These are phyloP conservation scores for Quadriops clusia DNA, from an alignment of 2,888 invertebrate species.

Conservation along the genomic window DNA sequence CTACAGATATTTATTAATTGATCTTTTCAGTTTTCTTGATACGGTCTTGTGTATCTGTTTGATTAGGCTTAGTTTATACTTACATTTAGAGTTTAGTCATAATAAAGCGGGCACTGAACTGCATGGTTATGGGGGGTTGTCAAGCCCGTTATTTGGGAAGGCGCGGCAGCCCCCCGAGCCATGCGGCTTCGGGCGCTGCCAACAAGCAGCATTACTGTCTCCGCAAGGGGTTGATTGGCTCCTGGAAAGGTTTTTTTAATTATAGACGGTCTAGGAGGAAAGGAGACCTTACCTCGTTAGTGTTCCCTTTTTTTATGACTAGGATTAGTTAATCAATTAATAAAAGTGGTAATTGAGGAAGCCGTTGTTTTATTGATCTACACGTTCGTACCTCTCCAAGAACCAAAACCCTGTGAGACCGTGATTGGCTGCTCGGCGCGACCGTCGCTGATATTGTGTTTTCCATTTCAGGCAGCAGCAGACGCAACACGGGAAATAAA, in stretches of 20 bases:
- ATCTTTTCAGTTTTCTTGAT: slow-evolving; percentile 8
- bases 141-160: slow-evolving; percentile 13
- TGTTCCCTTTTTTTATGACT: slow-evolving; percentile 23
- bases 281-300: slow-evolving; percentile 24
- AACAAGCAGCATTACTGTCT: slow-evolving; percentile 49
- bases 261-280: slow-evolving; percentile 63
- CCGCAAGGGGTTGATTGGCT: slow-evolving; percentile 64
- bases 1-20: too few species aligned
- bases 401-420: slow-evolving; percentile 30
- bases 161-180: slow-evolving; percentile 12
- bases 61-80: slow-evolving; percentile 27
- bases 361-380: slow-evolving; percentile 18
- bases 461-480: slow-evolving; percentile 30
- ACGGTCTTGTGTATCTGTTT: slow-evolving; percentile 22
- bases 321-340: slow-evolving; percentile 19
- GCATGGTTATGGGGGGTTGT: slow-evolving; percentile 23
- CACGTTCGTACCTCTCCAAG: slow-evolving; percentile 28
- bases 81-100: slow-evolving; percentile 23
- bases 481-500: slow-evolving; percentile 31
- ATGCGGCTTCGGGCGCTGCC: slow-evolving; percentile 20
- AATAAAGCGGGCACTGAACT: slow-evolving; percentile 20
- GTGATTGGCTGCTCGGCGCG: slow-evolving; percentile 14
- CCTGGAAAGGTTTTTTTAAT: slow-evolving; percentile 73
- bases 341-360: slow-evolving; percentile 28
- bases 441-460: slow-evolving; percentile 20